Percentiles rank a stretch among this genome's conserved stretches.
These are phyloP conservation scores for Manis pentadactyla DNA, from an alignment of 2,797 vertebrate species.

Conservation along the genomic window DNA sequence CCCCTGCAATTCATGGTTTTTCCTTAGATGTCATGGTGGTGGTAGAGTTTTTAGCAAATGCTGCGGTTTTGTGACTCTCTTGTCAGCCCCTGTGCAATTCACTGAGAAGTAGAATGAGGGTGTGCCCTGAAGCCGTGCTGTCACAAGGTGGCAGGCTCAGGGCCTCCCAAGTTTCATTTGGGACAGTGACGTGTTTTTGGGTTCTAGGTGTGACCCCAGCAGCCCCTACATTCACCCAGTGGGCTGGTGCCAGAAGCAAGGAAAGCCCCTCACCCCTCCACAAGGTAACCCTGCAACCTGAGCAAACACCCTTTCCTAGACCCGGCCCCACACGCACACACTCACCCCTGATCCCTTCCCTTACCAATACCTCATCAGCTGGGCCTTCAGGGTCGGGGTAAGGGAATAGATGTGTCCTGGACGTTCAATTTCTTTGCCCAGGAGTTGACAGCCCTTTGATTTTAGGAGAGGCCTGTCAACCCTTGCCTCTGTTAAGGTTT, in stretches of 20 bases:
- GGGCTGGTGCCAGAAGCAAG: conserved; percentile 97
- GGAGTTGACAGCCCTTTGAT: background rate
- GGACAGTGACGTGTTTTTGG: conserved; percentile 60
- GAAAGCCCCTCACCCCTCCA: conserved; percentile 96
- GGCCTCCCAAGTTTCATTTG: background rate
- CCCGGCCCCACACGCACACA: background rate
- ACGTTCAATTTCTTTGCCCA: background rate
- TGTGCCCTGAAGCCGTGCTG: background rate
- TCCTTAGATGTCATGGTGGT: background rate
- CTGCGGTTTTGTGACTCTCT: background rate
- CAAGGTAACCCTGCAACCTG: conserved; percentile 91
- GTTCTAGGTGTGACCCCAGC: conserved; percentile 95
- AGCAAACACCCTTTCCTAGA: background rate
- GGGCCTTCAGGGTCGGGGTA: background rate
- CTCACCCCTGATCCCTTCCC: background rate
- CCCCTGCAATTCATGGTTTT: background rate
- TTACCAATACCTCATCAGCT: background rate
- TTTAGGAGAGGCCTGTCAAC: background rate
- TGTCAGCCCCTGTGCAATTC: background rate
- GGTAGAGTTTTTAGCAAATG: background rate
- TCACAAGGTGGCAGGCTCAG: background rate
- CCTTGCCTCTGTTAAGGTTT: background rate
- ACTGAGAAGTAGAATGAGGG: background rate
- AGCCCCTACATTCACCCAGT: conserved; percentile 99
- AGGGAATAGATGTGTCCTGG: background rate